Conservation (phyloP, 2,888 invertebrate genomes). For the Acanthosepion esculentum region DNA sequence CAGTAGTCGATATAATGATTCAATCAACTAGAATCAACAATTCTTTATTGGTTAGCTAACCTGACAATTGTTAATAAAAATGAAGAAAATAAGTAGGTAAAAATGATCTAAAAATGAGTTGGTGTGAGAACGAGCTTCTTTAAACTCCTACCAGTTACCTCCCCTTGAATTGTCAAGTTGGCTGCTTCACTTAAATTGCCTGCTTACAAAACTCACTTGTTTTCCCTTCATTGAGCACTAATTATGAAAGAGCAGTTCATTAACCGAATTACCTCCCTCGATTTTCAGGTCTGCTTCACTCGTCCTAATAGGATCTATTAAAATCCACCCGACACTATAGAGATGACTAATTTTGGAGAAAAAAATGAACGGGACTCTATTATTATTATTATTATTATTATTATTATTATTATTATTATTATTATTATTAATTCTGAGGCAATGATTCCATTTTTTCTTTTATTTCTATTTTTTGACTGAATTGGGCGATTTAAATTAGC, state of each 20-base stretch:
- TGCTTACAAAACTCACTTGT: neutral
- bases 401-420: slow-evolving; percentile 24
- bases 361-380: neutral
- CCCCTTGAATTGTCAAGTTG: neutral
- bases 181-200: slow-evolving; percentile 4
- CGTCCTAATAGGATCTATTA: slow-evolving; percentile 6
- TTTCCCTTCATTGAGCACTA: neutral
- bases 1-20: neutral
- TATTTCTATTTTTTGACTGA: neutral
- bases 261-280: slow-evolving; percentile 23
- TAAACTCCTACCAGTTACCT: neutral
- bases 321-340: neutral
- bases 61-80: neutral
- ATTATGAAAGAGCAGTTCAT: slow-evolving; percentile 22
- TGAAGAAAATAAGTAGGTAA: neutral
- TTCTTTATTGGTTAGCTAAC: neutral
- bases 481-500: neutral
- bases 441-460: neutral
- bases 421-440: neutral
- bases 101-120: neutral
- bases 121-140: neutral
- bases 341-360: neutral
- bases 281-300: slow-evolving; percentile 20
- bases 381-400: neutral
- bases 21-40: neutral